phyloP scores from a whole-genome alignment of 2,888 invertebrate genomes.

The Idaea biselata region DNA sequence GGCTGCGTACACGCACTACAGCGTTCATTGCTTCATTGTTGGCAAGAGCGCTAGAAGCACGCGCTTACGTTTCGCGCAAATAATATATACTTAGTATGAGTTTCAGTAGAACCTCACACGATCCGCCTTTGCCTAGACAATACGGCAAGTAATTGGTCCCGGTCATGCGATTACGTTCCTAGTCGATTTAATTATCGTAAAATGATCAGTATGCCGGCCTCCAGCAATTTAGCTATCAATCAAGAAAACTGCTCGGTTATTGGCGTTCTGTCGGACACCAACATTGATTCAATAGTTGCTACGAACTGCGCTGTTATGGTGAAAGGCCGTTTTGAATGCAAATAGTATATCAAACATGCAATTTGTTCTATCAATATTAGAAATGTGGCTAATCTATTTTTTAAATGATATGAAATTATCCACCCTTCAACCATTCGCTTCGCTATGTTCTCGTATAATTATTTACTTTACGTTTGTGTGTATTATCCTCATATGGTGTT shows the following conservation, averaged over 20 bases:
- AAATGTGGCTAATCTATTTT: not conserved
- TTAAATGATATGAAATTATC: not conserved
- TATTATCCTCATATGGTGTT: no score
- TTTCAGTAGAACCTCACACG: conserved; percentile 61
- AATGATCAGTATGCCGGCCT: conserved; percentile 76
- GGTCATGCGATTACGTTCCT: conserved; percentile 80
- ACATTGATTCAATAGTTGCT: conserved; percentile 54
- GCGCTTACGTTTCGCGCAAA: conserved; percentile 69
- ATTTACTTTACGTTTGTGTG: no score
- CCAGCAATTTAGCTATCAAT: conserved; percentile 80
- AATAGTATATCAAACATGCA: conserved; percentile 9
- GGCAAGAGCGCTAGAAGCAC: conserved; percentile 47
- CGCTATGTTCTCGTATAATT: not conserved
- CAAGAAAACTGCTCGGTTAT: conserved; percentile 57
- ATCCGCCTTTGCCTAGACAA: conserved; percentile 72
- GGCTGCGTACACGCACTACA: conserved; percentile 31
- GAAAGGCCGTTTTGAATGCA: conserved; percentile 46
- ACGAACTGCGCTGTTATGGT: conserved; percentile 41
- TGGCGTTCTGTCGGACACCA: conserved; percentile 43
- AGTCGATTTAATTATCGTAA: conserved; percentile 78
- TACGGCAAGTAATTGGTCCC: conserved; percentile 67
- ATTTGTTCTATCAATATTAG: not conserved
- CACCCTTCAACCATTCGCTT: not conserved
- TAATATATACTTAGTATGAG: conserved; percentile 64
- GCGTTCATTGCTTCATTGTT: conserved; percentile 28